A percentile compares a stretch with the other conserved stretches of the same genome.
phyloP scores from a whole-genome alignment of 1,140 invertebrate genomes.

The Mya arenaria region DNA sequence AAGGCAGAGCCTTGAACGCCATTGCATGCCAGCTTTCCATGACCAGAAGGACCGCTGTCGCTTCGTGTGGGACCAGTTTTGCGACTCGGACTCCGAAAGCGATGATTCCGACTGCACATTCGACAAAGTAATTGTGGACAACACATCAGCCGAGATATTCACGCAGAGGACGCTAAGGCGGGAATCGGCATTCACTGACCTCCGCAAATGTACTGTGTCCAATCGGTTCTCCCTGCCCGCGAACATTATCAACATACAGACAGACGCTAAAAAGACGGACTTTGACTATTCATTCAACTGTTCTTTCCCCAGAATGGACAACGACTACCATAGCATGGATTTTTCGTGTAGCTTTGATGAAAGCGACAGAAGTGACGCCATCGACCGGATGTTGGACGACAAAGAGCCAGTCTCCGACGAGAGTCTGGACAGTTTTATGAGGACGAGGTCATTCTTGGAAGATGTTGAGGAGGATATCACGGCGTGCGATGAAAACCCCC shows the following conservation, averaged over 20 bases:
- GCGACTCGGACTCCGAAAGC: neutral
- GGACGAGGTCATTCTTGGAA: neutral
- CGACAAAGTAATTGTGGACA: neutral
- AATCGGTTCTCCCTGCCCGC: constrained; percentile 22
- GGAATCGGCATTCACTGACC: constrained; percentile 33
- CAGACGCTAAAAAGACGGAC: neutral
- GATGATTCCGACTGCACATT: neutral
- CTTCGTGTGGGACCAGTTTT: neutral
- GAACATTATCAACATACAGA: neutral
- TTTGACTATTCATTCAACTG: constrained; percentile 43
- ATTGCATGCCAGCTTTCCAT: constrained; percentile 1
- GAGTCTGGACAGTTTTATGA: neutral
- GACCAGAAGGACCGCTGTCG: constrained; percentile 15
- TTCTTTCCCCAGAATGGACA: constrained; percentile 40
- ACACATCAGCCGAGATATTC: neutral
- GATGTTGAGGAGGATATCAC: too few relatives aligned
- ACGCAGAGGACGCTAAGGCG: neutral
- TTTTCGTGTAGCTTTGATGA: neutral
- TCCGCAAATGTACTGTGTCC: neutral
- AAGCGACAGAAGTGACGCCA: neutral
- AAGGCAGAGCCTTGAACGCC: neutral
- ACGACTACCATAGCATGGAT: constrained; percentile 16
- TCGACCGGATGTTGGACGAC: neutral
- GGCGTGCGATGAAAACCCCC: too few relatives aligned
- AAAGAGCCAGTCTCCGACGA: neutral